phyloP scores from a whole-genome alignment of 2,888 invertebrate species.

The Drosophila prolongata region DNA sequence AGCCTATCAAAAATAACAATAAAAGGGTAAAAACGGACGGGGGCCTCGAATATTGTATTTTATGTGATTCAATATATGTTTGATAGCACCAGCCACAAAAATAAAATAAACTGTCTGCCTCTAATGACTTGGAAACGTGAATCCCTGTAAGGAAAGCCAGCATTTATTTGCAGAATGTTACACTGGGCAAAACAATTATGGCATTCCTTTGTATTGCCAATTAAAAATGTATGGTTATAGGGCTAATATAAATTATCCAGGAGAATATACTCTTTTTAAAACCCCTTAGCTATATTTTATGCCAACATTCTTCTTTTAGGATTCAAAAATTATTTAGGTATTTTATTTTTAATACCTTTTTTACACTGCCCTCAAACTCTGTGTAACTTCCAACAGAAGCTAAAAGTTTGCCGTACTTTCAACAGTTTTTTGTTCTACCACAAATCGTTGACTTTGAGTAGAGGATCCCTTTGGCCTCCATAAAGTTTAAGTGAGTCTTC shows the following conservation, averaged over 20 bases:
- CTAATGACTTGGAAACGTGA: constrained; percentile 39
- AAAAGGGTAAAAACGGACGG: constrained; percentile 10
- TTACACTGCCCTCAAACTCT: not conserved
- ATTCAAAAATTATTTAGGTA: not conserved
- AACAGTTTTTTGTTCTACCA: not conserved
- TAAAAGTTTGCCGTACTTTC: constrained; percentile 21
- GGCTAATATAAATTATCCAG: too few relatives aligned
- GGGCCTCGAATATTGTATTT: constrained; percentile 16
- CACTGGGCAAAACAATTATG: constrained; percentile 4
- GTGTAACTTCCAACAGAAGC: constrained; percentile 24
- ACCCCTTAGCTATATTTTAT: too few relatives aligned
- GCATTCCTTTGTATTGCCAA: too few relatives aligned
- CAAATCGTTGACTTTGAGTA: constrained; percentile 19
- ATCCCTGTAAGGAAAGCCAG: constrained; percentile 9
- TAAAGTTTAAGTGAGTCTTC: constrained; percentile 52
- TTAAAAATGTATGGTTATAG: too few relatives aligned
- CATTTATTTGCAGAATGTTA: not conserved
- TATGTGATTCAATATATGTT: constrained; percentile 27
- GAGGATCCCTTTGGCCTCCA: constrained; percentile 37
- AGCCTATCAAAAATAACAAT: constrained; percentile 50
- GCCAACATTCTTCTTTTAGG: not conserved
- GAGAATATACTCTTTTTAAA: too few relatives aligned
- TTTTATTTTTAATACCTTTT: not conserved
- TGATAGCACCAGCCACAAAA: constrained; percentile 26
- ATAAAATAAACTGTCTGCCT: constrained; percentile 23